Percentiles rank a stretch among this genome's conserved stretches.
These are phyloP conservation scores for Halyomorpha halys DNA, from an alignment of 1,140 invertebrate species.

Conservation along the genomic window DNA sequence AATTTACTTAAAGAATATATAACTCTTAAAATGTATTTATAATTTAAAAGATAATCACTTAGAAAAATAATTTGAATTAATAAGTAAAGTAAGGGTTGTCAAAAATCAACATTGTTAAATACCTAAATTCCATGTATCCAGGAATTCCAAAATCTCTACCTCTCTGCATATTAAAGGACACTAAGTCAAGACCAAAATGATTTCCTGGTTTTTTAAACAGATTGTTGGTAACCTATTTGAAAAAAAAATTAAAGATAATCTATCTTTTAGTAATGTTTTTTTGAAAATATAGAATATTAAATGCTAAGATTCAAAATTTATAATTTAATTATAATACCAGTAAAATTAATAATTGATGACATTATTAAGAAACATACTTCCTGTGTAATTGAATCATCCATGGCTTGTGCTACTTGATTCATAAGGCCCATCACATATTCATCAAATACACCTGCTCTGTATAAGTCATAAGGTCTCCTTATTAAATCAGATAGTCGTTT, in stretches of 20 bases:
- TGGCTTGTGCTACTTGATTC: constrained; percentile 89
- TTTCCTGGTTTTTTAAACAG: constrained; percentile 80
- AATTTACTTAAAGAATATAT: too few relatives aligned
- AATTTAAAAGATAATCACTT: too few relatives aligned
- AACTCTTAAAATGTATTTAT: too few relatives aligned
- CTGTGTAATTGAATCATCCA: constrained; percentile 88
- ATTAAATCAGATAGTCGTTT: constrained; percentile 81
- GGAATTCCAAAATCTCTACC: constrained; percentile 85
- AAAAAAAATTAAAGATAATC: neutral
- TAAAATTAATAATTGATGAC: neutral
- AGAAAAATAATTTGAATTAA: too few relatives aligned
- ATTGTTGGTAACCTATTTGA: constrained; percentile 65
- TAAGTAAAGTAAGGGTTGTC: too few relatives aligned
- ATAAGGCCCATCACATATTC: constrained; percentile 86
- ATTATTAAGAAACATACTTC: constrained; percentile 45
- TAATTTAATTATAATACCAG: too few relatives aligned
- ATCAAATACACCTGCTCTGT: constrained; percentile 78
- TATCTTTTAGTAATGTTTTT: too few relatives aligned
- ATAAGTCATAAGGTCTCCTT: constrained; percentile 78
- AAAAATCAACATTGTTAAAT: too few relatives aligned
- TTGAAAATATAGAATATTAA: too few relatives aligned
- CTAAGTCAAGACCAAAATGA: constrained; percentile 79
- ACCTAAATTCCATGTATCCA: constrained; percentile 81
- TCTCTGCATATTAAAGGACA: constrained; percentile 89
- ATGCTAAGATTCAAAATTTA: too few relatives aligned